phyloP scores from a whole-genome alignment of 2,888 invertebrate species.

The Morpho deidamia region DNA sequence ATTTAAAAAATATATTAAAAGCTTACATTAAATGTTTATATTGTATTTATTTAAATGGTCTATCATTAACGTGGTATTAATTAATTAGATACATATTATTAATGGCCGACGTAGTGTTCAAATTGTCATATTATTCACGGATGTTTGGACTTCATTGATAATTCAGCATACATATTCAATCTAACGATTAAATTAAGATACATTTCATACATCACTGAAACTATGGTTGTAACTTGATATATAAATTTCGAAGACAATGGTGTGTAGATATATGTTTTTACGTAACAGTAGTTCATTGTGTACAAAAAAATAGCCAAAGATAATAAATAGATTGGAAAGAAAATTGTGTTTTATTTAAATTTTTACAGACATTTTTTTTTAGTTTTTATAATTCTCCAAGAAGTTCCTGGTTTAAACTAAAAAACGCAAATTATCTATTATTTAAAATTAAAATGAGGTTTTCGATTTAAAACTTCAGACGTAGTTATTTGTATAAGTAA shows the following conservation, averaged over 20 bases:
- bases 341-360: conserved; percentile 26
- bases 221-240: conserved; percentile 75
- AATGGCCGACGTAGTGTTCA: conserved; percentile 1
- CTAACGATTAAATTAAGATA: conserved; percentile 22
- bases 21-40: not conserved
- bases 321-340: conserved; percentile 61
- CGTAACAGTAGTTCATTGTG: conserved; percentile 70
- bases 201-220: conserved; percentile 61
- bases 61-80: not conserved
- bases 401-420: too few species aligned
- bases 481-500: too few species aligned
- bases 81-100: conserved; percentile 5
- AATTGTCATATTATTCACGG: not conserved
- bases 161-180: conserved; percentile 14
- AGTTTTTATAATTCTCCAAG: too few species aligned
- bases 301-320: conserved; percentile 69
- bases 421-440: too few species aligned
- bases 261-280: conserved; percentile 71
- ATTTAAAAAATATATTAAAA: too few species aligned
- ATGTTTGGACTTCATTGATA: conserved; percentile 8
- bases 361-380: not conserved
- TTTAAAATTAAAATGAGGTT: too few species aligned
- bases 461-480: too few species aligned
- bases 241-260: conserved; percentile 60
- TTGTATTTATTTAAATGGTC: not conserved